Evolutionary conservation across 2,888 invertebrate species (phyloP), one percentile per base, ranked within the genome.

Genomic region (Drosophila robusta): DNA sequence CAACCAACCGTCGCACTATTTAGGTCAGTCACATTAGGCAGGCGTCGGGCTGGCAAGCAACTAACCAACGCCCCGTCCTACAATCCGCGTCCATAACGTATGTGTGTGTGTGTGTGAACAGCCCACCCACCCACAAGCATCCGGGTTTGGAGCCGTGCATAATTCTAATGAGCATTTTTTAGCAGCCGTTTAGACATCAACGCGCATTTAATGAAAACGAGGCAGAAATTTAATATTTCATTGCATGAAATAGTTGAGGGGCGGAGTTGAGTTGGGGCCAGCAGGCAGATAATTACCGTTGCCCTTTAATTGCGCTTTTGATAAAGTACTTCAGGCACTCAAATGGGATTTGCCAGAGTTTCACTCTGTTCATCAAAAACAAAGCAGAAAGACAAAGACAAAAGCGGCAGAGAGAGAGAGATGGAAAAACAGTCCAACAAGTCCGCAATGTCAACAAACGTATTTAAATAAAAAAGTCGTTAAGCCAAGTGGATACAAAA

Each of bases 11-110:
- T 56, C 71, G 61, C 78, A 80, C 89, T 89, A 89, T 89, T 89
- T 89, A 89, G 89, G 89, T 90, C 89, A 89, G 86, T 89, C 90
- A 90, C 90, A 86, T 89, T 89, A 88, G 75, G 77, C 68, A 72
- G 77, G 86, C 81, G 81, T 75, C 75, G 54, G 58, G 49, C 69
- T 80, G 80, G 66, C 65, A 73, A 69, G 69, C 57, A 60, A 62
- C 49, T 54, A 47, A 52, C 66, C 63, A 64, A 58, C 47, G 67
- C 44, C 47, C 54, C 49, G 14, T 42, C 57, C 52, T 52, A 45
- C 42, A 22, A 39, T 22, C 49, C 38, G 3, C 7, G 22, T 39
- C 4, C 14, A 14, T 36, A 14, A 8, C 14, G 14, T 4, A 4
- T n/a, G 9, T 11, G 18, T 6, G 11, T 16, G 12, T 1, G 11